Evolutionary conservation across 2,797 vertebrate genomes (phyloP).

Genomic region (Tinamus major): DNA sequence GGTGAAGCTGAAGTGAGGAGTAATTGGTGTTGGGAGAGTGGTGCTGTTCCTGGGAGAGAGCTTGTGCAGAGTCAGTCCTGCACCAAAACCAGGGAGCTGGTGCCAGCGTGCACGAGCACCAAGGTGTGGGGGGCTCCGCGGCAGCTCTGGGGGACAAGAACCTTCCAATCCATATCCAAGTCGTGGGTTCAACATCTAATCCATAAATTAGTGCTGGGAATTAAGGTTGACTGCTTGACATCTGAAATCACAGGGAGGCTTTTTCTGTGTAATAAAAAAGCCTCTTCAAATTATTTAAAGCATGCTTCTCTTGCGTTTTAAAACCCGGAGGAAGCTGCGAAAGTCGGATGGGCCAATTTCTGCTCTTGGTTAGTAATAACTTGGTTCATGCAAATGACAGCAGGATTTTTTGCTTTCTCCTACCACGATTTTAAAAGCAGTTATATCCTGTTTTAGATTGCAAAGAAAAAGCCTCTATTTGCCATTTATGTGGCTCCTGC

Average conservation of each 20-base stretch:
- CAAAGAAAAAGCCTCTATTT: background rate
- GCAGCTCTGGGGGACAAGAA: background rate
- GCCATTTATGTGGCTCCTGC: background rate
- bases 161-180: background rate
- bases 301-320: background rate
- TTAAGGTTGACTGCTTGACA: background rate
- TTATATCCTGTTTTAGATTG: background rate
- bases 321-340: background rate
- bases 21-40: too few species aligned
- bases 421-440: background rate
- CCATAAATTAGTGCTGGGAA: background rate
- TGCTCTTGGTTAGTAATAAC: background rate
- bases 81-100: background rate
- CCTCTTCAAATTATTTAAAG: background rate
- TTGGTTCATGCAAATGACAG: background rate
- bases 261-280: background rate
- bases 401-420: background rate
- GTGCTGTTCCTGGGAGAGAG: background rate
- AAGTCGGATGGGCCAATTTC: background rate
- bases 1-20: background rate
- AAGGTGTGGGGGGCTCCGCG: background rate
- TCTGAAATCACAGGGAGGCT: background rate
- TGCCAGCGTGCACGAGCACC: background rate
- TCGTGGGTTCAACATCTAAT: background rate
- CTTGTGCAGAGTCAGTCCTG: background rate